Conservation (phyloP, 2,888 invertebrate species). For the Lasioglossum lativentre region DNA sequence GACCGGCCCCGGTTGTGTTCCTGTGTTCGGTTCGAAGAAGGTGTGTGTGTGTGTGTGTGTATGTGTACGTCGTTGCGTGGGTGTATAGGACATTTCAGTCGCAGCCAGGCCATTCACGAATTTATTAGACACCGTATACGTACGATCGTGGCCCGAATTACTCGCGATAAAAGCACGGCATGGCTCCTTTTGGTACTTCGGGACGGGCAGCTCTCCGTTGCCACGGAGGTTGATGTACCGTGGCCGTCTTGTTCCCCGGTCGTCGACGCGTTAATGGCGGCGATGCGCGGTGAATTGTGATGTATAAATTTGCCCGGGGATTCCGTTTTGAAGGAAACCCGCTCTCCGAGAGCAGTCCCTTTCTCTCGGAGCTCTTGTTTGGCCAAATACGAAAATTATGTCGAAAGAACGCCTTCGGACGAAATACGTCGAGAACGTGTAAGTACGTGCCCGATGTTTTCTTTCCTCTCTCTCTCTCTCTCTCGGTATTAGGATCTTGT, state of each 20-base stretch:
- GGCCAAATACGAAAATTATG: constrained; percentile 29
- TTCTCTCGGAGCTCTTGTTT: neutral
- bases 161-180: constrained; percentile 68
- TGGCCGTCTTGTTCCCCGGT: constrained; percentile 51
- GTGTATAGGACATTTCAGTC: constrained; percentile 67
- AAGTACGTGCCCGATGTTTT: too few relatives aligned
- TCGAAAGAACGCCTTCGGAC: constrained; percentile 31
- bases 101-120: constrained; percentile 70
- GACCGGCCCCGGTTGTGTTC: neutral
- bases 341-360: constrained; percentile 9
- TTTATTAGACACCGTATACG: constrained; percentile 70
- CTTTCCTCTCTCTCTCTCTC: too few relatives aligned
- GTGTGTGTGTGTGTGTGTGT: constrained; percentile 18
- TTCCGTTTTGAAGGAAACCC: constrained; percentile 51
- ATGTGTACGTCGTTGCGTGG: constrained; percentile 61
- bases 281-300: constrained; percentile 58
- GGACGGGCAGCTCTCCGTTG: constrained; percentile 50
- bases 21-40: neutral
- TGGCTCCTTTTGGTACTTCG: constrained; percentile 56
- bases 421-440: neutral
- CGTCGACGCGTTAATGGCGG: constrained; percentile 62
- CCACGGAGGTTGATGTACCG: constrained; percentile 56
- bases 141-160: constrained; percentile 71
- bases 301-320: constrained; percentile 50
- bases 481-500: neutral